phyloP scores from a whole-genome alignment of 2,113 vertebrate genomes.

The Heterotis niloticus region DNA sequence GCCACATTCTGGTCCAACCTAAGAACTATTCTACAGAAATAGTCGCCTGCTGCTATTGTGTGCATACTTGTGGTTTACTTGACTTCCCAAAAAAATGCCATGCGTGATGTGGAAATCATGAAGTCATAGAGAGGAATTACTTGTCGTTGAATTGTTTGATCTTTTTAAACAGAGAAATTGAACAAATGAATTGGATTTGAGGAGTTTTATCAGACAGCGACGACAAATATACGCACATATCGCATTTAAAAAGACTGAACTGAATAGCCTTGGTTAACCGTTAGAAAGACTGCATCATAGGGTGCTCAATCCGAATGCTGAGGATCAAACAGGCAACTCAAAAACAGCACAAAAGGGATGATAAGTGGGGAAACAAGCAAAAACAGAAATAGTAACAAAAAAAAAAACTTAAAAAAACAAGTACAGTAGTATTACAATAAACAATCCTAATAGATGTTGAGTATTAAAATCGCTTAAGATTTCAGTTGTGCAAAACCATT shows the following conservation, averaged over 20 bases:
- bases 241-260: background rate
- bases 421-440: too few species aligned
- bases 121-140: background rate
- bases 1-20: background rate
- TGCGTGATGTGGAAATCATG: background rate
- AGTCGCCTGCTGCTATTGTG: slow-evolving; percentile 1
- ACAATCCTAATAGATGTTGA: too few species aligned
- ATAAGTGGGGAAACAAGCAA: too few species aligned
- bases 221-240: background rate
- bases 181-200: background rate
- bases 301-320: too few species aligned
- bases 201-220: background rate
- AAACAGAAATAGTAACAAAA: too few species aligned
- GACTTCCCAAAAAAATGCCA: background rate
- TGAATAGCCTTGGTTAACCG: background rate
- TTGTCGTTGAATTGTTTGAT: background rate
- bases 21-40: slow-evolving; percentile 13
- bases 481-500: too few species aligned
- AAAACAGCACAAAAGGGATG: too few species aligned
- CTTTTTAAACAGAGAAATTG: background rate
- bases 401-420: too few species aligned
- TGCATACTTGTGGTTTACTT: slow-evolving; percentile 18
- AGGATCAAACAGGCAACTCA: too few species aligned
- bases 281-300: too few species aligned
- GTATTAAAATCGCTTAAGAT: too few species aligned